Evolutionary conservation across 2,888 invertebrate species (phyloP).

Genomic region (Cremastobaeus sp.): DNA sequence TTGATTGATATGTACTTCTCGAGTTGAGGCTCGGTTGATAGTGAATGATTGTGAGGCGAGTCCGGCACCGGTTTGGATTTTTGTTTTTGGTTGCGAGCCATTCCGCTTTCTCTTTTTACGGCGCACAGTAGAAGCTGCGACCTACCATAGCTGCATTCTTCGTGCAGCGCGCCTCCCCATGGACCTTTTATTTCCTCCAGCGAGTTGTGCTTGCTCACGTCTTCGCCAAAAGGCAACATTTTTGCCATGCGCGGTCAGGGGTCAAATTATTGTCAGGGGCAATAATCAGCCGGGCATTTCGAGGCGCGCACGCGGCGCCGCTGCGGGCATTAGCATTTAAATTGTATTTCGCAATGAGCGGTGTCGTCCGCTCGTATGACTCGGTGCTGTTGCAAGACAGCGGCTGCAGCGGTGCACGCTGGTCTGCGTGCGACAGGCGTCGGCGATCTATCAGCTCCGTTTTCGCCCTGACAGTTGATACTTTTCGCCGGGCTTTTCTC

Average conservation of each 20-base stretch:
- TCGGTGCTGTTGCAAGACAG: conserved; percentile 29
- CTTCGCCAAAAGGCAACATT: conserved; percentile 10
- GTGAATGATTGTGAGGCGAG: background rate
- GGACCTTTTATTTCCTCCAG: conserved; percentile 37
- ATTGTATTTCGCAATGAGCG: conserved; percentile 43
- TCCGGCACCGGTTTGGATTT: background rate
- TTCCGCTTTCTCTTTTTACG: conserved; percentile 19
- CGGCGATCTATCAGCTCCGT: conserved; percentile 32
- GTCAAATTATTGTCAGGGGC: too few relatives aligned
- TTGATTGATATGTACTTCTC: conserved; percentile 19
- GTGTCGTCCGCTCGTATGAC: conserved; percentile 22
- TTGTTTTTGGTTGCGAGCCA: conserved; percentile 12
- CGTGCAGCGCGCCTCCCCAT: conserved; percentile 39
- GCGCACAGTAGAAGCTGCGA: conserved; percentile 67
- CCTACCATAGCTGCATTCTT: conserved; percentile 75
- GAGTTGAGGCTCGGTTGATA: background rate
- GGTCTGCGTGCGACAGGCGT: conserved; percentile 47
- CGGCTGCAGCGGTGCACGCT: conserved; percentile 35
- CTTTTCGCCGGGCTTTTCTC: conserved; percentile 20
- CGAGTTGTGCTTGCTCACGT: too few relatives aligned
- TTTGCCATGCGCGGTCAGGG: too few relatives aligned
- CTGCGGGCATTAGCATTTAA: conserved; percentile 43
- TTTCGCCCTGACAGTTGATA: conserved; percentile 19
- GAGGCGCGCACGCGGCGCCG: conserved; percentile 13
- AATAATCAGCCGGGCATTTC: too few relatives aligned